phyloP scores from a whole-genome alignment of 2,113 vertebrate species.

The Paracyprichromis sp. region DNA sequence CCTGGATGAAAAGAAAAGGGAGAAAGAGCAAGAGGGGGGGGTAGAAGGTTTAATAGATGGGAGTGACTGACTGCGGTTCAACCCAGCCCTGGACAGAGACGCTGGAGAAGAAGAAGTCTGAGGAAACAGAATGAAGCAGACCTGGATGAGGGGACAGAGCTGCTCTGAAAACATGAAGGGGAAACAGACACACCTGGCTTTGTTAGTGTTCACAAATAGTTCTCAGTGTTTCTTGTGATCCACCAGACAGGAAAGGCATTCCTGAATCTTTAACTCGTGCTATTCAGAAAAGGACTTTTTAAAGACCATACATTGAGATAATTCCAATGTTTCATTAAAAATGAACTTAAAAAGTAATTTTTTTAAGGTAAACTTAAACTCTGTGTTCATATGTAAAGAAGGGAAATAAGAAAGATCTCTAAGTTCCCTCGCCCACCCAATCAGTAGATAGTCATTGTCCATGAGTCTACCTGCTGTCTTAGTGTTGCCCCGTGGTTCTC shows the following conservation, averaged over 20 bases:
- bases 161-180: background rate
- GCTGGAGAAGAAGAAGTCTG: background rate
- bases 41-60: background rate
- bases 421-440: background rate
- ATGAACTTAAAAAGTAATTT: background rate
- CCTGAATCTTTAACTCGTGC: background rate
- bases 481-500: background rate
- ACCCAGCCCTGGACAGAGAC: constrained; percentile 6
- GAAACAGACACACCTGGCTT: background rate
- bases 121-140: constrained; percentile 9
- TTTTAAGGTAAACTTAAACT: background rate
- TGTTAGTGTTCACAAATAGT: background rate
- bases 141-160: background rate
- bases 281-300: background rate
- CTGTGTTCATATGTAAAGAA: background rate
- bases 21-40: background rate
- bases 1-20: constrained; percentile 61
- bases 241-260: background rate
- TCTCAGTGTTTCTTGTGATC: background rate
- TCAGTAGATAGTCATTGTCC: background rate
- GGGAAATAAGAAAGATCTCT: background rate
- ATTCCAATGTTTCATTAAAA: background rate
- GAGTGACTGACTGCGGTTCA: background rate
- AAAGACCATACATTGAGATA: background rate
- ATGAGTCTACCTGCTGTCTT: background rate